Evolutionary conservation across 1,140 invertebrate species (phyloP).

Genomic region (Drosophila eugracilis): DNA sequence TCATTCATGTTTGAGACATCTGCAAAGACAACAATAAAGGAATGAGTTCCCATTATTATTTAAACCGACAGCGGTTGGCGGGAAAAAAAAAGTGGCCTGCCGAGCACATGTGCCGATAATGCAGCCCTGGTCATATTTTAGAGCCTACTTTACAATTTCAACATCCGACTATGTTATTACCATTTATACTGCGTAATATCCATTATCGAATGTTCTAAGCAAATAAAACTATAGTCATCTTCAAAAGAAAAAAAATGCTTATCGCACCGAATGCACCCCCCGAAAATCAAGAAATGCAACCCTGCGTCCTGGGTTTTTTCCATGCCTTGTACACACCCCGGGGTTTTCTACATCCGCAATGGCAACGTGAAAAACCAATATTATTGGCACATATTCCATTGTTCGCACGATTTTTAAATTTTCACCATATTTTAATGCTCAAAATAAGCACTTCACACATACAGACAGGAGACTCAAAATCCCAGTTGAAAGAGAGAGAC

Average conservation of each 20-base stretch:
- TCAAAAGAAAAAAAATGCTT: constrained; percentile 19
- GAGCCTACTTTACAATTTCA: neutral
- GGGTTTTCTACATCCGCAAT: neutral
- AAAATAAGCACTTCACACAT: constrained; percentile 39
- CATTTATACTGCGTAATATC: constrained; percentile 26
- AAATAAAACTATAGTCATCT: constrained; percentile 34
- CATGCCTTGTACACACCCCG: constrained; percentile 26
- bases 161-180: neutral
- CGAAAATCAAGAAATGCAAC: constrained; percentile 36
- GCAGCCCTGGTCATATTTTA: constrained; percentile 28
- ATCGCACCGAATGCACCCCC: constrained; percentile 33
- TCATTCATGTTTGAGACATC: constrained; percentile 85
- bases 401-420: constrained; percentile 16
- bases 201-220: constrained; percentile 4
- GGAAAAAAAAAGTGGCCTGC: constrained; percentile 30
- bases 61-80: constrained; percentile 30
- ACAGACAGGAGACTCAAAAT: constrained; percentile 1
- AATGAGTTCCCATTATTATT: constrained; percentile 27
- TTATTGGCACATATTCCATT: constrained; percentile 29
- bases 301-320: constrained; percentile 38
- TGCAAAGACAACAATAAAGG: constrained; percentile 26
- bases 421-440: constrained; percentile 39
- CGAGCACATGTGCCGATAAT: constrained; percentile 14
- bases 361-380: neutral
- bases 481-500: constrained; percentile 46